Evolutionary conservation across 2,113 vertebrate genomes (phyloP).

Genomic region (Solea solea): DNA sequence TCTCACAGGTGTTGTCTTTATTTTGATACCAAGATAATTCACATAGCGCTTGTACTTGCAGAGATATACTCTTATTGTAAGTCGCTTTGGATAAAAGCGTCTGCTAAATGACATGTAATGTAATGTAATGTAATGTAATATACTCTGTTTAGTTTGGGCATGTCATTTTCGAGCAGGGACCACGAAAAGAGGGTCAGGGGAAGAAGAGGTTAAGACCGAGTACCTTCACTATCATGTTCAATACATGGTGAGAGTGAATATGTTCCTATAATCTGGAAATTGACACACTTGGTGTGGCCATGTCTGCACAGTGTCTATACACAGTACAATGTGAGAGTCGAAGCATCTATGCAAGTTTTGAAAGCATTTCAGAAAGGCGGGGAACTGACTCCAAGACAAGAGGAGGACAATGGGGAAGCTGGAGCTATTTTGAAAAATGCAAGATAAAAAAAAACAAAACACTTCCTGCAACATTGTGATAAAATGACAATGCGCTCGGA

Average conservation of each 20-base stretch:
- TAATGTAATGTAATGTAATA: no score
- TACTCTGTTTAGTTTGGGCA: no score
- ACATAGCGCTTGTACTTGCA: no score
- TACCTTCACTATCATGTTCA: background rate
- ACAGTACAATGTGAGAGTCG: background rate
- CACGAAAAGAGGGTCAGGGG: no score
- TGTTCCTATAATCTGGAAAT: background rate
- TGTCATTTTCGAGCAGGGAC: no score
- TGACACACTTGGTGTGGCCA: background rate
- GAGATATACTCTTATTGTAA: no score
- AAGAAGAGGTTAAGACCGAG: background rate
- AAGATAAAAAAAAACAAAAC: slow-evolving; percentile 38
- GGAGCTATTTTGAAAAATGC: slow-evolving; percentile 42
- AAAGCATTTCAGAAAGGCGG: slow-evolving; percentile 23
- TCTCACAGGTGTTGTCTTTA: no score
- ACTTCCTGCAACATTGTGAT: slow-evolving; percentile 36
- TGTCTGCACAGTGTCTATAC: background rate
- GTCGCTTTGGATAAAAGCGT: no score
- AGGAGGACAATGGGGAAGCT: slow-evolving; percentile 18
- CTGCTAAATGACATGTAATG: no score
- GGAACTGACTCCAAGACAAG: slow-evolving; percentile 4
- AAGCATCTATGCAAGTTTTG: background rate
- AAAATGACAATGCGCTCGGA: slow-evolving; percentile 29
- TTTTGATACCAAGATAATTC: no score
- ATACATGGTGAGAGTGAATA: background rate